Base-by-base conservation (phyloP, 2,113 vertebrate species). In the Barnardius zonarius region DNA sequence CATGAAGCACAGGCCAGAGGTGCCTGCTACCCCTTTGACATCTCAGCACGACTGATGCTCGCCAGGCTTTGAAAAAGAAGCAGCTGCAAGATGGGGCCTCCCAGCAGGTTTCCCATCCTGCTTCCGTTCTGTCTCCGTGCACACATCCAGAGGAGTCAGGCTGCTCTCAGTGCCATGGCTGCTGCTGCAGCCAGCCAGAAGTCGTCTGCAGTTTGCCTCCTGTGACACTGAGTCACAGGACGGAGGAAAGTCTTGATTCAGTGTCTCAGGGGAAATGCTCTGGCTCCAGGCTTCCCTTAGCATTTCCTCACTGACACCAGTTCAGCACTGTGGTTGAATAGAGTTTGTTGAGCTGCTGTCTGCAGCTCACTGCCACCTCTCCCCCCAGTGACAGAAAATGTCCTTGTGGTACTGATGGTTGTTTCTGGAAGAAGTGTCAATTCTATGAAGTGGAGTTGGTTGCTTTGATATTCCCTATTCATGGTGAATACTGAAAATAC, bases 211-310 rank as follows among this genome's bases (percentile, higher is more conserved):
- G 3, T 75, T 86, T 88, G 39, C 92, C 88, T 90, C 85, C 79
- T 79, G 80, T 95, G 96, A 91, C 93, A 84, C 61, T 90, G 95
- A 96, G 77, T 96, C 90, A 91, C 77, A 73, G 86, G 37, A 81
- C 76, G 41, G 83, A 81, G 73, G 85, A 95, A 93, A 57, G 37
- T 91, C 86, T 96, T 82, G 83, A 86, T 95, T 93, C 80, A 62
- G 83, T 62, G 81, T 94, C 93, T 89, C 66, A 54, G 49, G 86
- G 92, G 95, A 92, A 96, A 77, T 62, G 62, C 54, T 92, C 62
- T 85, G 92, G 83, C 95, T 93, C 88, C 86, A 82, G 83, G 81
- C 86, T 93, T 96, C 90, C 89, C 51, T 68, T 33, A 57, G 48
- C 33, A 27, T 64, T 96, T 94, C 86, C 95, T 92, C 0, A 0